Conservation (phyloP, 2,113 vertebrate species). For the Nibea coibor region DNA sequence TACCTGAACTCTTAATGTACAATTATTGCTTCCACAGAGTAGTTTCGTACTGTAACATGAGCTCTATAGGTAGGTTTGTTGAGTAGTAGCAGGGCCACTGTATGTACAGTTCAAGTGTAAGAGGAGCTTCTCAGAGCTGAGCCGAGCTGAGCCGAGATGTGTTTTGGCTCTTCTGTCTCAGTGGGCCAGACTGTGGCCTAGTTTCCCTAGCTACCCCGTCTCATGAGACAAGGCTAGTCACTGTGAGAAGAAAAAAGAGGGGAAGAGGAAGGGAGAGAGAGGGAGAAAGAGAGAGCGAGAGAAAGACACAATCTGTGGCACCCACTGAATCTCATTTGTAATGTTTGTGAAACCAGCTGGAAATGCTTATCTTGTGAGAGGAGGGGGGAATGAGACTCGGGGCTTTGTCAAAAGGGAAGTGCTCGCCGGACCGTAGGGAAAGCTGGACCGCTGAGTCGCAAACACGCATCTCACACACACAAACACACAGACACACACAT, state of each 20-base stretch:
- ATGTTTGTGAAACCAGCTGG: constrained; percentile 80
- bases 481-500: neutral
- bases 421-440: constrained; percentile 34
- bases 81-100: neutral
- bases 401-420: constrained; percentile 43
- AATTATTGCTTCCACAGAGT: neutral
- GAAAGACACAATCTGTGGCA: constrained; percentile 50
- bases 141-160: constrained; percentile 10
- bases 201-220: constrained; percentile 70
- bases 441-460: constrained; percentile 33
- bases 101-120: constrained; percentile 25
- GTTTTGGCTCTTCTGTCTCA: constrained; percentile 53
- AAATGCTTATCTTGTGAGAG: constrained; percentile 70
- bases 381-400: constrained; percentile 2
- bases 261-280: constrained; percentile 18
- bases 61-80: neutral
- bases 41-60: constrained; percentile 22
- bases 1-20: neutral
- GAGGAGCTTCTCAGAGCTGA: constrained; percentile 38
- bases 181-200: constrained; percentile 58
- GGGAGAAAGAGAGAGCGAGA: constrained; percentile 28
- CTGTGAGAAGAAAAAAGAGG: constrained; percentile 66
- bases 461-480: constrained; percentile 24
- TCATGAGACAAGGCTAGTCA: constrained; percentile 63
- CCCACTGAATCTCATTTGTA: constrained; percentile 67